Evolutionary conservation across 2,888 invertebrate genomes (phyloP), one percentile per base, ranked within the genome.

Genomic region (Chrysolina oricalcia): DNA sequence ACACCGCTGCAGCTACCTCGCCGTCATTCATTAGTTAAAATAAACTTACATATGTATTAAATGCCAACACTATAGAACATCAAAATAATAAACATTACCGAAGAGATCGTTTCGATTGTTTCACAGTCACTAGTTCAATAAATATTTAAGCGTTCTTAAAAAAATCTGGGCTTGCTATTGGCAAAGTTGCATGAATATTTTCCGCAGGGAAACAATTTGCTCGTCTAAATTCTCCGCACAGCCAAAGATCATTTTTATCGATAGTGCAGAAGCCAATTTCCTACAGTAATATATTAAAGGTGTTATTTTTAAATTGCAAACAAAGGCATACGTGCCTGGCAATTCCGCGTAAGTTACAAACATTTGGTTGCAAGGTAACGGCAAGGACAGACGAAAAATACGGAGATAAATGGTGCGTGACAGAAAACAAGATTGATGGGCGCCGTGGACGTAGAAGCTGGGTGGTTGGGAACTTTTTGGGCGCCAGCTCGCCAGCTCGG

Each of bases 391-490:
- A 85, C 85, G 86, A 87, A 87, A 88, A 88, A 87, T 88, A 87
- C 86, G 85, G 87, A 87, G 87, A 88, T 87, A 87, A 88, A 88
- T 88, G 87, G 87, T 86, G 85, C 87, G 85, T 87, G 87, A 86
- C 87, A 87, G 85, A 85, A 83, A 87, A 85, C 86, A 88, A 88
- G 88, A 88, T 88, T 87, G 87, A 88, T 88, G 87, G 85, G 83
- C 83, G 82, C 80, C 81, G 80, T 75, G 80, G 81, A 73, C 80
- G 78, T 80, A 78, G 77, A 78, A 77, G 80, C 77, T 78, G 74
- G 76, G 76, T 73, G 77, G 78, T 77, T 79, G 77, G 76, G 78
- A 80, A 76, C 78, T 75, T 83, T 72, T 75, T 75, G 83, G 81
- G 83, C 82, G 85, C 85, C 83, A 82, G 82, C 83, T 83, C 82